Conservation (phyloP, 1,140 invertebrate species). For the Acromyrmex heyeri region DNA sequence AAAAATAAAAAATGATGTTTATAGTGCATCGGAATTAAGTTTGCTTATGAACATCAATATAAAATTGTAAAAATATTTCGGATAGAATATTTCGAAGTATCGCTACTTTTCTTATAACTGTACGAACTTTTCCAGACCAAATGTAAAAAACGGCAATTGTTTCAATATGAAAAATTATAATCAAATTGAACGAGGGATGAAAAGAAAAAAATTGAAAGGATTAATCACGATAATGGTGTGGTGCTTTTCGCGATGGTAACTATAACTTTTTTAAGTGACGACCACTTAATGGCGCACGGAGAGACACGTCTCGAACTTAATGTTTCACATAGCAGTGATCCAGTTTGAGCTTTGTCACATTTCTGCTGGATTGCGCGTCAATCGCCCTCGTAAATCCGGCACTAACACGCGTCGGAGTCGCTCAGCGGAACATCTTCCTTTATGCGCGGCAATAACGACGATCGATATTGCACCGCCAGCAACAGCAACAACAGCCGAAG, state of each 20-base stretch:
- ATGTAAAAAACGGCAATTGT: background rate
- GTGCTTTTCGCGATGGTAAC: background rate
- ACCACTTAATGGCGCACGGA: background rate
- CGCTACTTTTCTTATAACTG: background rate
- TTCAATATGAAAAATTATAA: background rate
- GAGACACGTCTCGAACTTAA: slow-evolving; percentile 27
- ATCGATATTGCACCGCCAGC: slow-evolving; percentile 50
- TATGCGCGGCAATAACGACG: slow-evolving; percentile 51
- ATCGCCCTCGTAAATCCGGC: slow-evolving; percentile 56
- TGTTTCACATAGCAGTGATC: slow-evolving; percentile 46
- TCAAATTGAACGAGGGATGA: too few relatives aligned
- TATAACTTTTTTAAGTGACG: background rate
- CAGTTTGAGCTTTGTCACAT: slow-evolving; percentile 54
- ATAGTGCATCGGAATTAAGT: slow-evolving; percentile 11
- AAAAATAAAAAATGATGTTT: slow-evolving; percentile 18
- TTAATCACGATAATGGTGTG: background rate
- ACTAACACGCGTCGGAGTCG: slow-evolving; percentile 54
- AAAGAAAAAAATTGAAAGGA: background rate
- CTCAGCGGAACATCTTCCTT: slow-evolving; percentile 59
- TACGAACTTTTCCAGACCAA: background rate
- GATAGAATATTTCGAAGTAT: background rate
- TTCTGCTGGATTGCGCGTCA: slow-evolving; percentile 42
- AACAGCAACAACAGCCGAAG: slow-evolving; percentile 33
- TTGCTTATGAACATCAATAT: background rate
- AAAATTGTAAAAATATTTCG: background rate